Base-by-base conservation (phyloP, 2,888 invertebrate species). In the Branchipolynoe longqiensis region DNA sequence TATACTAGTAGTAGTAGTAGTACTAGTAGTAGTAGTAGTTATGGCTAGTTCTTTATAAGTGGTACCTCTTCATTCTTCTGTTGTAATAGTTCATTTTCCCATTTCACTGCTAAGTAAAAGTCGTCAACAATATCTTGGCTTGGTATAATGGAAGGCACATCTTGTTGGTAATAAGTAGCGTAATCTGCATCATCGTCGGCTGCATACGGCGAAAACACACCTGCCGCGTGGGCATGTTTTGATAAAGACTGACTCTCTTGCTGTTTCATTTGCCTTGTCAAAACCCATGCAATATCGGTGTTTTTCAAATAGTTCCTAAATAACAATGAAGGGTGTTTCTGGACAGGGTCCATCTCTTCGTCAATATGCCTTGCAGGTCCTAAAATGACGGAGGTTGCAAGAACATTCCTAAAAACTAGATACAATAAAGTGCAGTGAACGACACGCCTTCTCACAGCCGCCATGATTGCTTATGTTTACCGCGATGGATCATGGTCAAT, bases 391-490 rank as follows among this genome's bases (percentile, higher is more conserved):
- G 69, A 36, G 18, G 12, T 36, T 2, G 25, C 12, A 36, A 12
- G 14, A n/a, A 36, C 18, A 69, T 33, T 14, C 14, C 38, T 38
- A 36, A 69, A 33, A 36, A 69, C n/a, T 22, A 69, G 69, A 69
- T 14, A 69, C 33, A 69, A 36, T 69, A 69, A 33, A 69, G 25
- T 38, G 25, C 22, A 69, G 1, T 38, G 69, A 36, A 18, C 18
- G 3, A 36, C 38, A 69, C 22, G 36, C 69, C 38, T 38, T 3
- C 22, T 38, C 2, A 25, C 2, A 31, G 38, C 36, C 69, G 69
- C 69, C 69, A 69, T 69, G 69, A n/a, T 69, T 33, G 69, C 38
- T 69, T 22, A 38, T 69, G 69, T 69, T 69, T 69, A 69, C 69
- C 69, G 69, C 69, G 38, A 25, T 36, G 69, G 36, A 69, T 69